Percentiles rank a stretch among this genome's conserved stretches.
These are phyloP conservation scores for Lathronympha strigana DNA, from an alignment of 2,888 invertebrate species.

Conservation along the genomic window DNA sequence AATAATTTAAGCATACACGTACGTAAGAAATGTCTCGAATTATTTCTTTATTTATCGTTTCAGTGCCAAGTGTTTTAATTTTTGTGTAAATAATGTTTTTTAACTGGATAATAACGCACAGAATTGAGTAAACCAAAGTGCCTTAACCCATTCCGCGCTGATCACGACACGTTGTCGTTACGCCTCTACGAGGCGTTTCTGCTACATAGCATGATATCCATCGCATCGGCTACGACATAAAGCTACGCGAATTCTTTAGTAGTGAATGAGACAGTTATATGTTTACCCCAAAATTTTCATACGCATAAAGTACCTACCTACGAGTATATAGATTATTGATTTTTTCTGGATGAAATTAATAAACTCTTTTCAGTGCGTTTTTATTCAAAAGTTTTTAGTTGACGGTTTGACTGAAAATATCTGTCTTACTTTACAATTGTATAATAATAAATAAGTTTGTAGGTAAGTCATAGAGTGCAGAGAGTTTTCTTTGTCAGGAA, in stretches of 20 bases:
- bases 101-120: conserved; percentile 11
- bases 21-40: conserved; percentile 53
- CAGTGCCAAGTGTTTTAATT: conserved; percentile 73
- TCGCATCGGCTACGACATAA: too few species aligned
- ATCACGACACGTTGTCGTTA: too few species aligned
- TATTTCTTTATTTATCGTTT: conserved; percentile 62
- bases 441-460: too few species aligned
- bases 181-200: too few species aligned
- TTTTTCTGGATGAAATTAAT: background rate
- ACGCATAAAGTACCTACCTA: background rate
- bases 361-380: conserved; percentile 7
- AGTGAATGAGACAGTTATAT: background rate
- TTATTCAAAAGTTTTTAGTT: conserved; percentile 1
- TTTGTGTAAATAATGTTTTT: conserved; percentile 47
- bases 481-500: conserved; percentile 52
- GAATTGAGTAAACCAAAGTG: background rate
- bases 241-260: background rate
- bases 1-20: conserved; percentile 53
- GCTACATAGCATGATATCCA: too few species aligned
- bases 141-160: conserved; percentile 8
- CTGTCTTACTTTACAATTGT: too few species aligned
- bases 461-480: background rate
- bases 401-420: conserved; percentile 5
- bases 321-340: background rate
- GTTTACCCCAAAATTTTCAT: background rate